These are phyloP conservation scores for Pithys albifrons DNA, from an alignment of 2,113 vertebrate genomes.

Conservation along the genomic window DNA sequence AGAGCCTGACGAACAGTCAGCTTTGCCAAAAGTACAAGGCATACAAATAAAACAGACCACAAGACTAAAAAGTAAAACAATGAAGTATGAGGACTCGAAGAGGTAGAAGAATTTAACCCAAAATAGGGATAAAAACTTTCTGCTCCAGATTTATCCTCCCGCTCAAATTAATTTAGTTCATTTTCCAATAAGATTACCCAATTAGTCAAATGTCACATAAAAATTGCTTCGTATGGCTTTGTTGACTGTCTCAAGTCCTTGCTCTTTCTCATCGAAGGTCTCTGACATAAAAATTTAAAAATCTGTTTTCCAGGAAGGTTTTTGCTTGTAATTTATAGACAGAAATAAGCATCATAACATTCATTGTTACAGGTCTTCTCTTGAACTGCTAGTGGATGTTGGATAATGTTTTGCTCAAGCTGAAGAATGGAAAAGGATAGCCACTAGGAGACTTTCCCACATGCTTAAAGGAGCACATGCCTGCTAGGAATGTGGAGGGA, in stretches of 20 bases:
- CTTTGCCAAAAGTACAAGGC: neutral
- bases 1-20: neutral
- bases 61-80: neutral
- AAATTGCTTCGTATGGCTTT: neutral
- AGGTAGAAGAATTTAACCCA: neutral
- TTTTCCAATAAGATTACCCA: neutral
- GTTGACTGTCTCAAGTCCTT: neutral
- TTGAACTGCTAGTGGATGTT: neutral
- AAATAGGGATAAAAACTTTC: neutral
- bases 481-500: fast-evolving
- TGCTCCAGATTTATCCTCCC: neutral
- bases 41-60: neutral
- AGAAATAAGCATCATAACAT: neutral
- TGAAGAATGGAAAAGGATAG: neutral
- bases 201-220: neutral
- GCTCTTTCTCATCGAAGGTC: neutral
- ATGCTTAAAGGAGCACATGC: neutral
- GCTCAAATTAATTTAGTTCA: neutral
- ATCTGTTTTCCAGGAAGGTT: neutral
- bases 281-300: neutral
- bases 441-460: neutral
- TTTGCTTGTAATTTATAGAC: neutral
- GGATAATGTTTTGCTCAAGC: neutral
- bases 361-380: neutral
- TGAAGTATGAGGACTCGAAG: neutral